Conservation (phyloP, 2,113 vertebrate species). For the Glaucidium brasilianum region DNA sequence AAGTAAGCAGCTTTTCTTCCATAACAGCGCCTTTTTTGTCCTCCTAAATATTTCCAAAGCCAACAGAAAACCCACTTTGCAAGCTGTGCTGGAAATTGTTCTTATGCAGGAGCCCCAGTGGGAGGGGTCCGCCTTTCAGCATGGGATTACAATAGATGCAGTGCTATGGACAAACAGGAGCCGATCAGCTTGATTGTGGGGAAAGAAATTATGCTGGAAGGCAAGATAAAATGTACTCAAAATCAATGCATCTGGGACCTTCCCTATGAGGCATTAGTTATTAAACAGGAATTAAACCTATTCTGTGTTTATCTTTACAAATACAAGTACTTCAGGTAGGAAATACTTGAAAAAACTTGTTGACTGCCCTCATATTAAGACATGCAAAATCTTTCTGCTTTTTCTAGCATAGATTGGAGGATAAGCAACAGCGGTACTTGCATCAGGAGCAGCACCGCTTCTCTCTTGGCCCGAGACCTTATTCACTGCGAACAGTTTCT, state of each 20-base stretch:
- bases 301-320: neutral
- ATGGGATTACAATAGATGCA: neutral
- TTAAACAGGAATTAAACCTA: neutral
- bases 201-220: neutral
- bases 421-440: neutral
- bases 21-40: neutral
- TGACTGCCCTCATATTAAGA: neutral
- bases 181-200: neutral
- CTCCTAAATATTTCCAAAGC: neutral
- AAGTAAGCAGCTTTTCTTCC: neutral
- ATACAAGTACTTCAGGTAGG: neutral
- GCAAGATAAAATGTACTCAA: neutral
- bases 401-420: neutral
- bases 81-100: neutral
- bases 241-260: neutral
- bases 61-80: neutral
- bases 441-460: neutral
- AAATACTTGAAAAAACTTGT: neutral
- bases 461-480: neutral
- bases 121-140: neutral
- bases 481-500: neutral
- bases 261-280: neutral
- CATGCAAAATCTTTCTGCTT: neutral
- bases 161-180: accelerated
- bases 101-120: neutral